A percentile compares a stretch with the other conserved stretches of the same genome.
Evolutionary conservation across 2,888 invertebrate species (phyloP).

Genomic region (Diplazon laetatorius): DNA sequence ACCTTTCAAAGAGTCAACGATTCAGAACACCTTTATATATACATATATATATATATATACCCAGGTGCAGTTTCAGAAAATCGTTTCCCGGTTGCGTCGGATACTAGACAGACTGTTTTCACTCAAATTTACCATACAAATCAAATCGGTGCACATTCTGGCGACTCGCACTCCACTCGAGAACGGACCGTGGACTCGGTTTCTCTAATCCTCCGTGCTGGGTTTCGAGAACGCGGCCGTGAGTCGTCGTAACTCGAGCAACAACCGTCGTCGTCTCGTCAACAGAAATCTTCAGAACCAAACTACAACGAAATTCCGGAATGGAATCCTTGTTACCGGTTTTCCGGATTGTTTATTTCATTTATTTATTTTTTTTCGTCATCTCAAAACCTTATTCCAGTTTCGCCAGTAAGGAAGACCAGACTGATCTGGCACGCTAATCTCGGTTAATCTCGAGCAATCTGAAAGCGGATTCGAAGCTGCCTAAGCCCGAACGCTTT

Average conservation of each 20-base stretch:
- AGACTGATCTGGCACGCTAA: slow-evolving; percentile 73
- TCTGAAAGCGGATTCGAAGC: slow-evolving; percentile 66
- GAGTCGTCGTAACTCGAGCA: slow-evolving; percentile 50
- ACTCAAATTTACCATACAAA: too few species aligned
- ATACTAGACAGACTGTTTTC: too few species aligned
- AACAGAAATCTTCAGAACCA: slow-evolving; percentile 44
- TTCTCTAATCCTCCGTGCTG: slow-evolving; percentile 25
- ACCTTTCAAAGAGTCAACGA: too few species aligned
- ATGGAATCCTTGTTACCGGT: slow-evolving; percentile 24
- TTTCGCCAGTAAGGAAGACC: slow-evolving; percentile 52
- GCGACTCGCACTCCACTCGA: too few species aligned
- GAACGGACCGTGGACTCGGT: slow-evolving; percentile 14
- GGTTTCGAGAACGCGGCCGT: not conserved
- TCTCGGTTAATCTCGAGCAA: slow-evolving; percentile 72
- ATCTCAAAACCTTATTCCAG: slow-evolving; percentile 36
- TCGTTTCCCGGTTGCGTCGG: too few species aligned
- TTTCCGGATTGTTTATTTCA: too few species aligned
- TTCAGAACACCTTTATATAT: too few species aligned
- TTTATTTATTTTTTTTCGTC: slow-evolving; percentile 22
- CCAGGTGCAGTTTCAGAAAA: too few species aligned
- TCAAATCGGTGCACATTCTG: too few species aligned
- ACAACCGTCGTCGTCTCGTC: slow-evolving; percentile 56
- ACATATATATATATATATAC: too few species aligned
- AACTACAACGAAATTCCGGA: slow-evolving; percentile 47
- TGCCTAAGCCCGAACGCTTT: slow-evolving; percentile 21